Conservation (phyloP, 1,140 invertebrate species). For the Orchesella cincta region DNA sequence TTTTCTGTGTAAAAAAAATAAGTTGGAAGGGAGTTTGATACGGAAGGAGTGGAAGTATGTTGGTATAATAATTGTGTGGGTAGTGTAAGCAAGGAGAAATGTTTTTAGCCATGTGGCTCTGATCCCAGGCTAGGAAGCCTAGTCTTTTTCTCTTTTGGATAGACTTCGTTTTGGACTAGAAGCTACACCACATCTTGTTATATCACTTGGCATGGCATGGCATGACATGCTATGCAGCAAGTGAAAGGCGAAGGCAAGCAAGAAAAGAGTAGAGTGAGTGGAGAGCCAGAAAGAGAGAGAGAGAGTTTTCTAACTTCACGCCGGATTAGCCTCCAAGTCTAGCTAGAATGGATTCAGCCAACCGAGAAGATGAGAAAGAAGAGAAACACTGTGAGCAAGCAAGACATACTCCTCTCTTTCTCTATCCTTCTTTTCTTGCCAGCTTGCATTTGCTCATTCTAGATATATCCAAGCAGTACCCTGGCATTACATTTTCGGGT, state of each 20-base stretch:
- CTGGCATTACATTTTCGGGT: too few relatives aligned
- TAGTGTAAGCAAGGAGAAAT: conserved; percentile 5
- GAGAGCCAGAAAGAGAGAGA: conserved; percentile 22
- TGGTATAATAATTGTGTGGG: conserved; percentile 8
- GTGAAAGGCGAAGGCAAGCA: conserved; percentile 10
- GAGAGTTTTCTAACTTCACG: conserved; percentile 50
- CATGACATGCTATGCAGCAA: not conserved
- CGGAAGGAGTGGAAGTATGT: not conserved
- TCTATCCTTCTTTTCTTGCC: not conserved
- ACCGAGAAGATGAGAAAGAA: conserved; percentile 48
- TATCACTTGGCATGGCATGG: not conserved
- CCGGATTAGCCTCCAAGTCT: conserved; percentile 50
- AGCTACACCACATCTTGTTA: not conserved
- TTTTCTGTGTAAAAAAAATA: not conserved
- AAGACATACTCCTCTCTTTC: conserved; percentile 13
- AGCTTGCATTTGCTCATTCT: not conserved
- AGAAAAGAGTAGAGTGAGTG: not conserved
- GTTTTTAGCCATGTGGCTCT: conserved; percentile 20
- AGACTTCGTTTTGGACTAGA: conserved; percentile 17
- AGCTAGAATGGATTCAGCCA: conserved; percentile 47
- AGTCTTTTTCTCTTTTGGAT: not conserved
- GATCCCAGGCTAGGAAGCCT: conserved; percentile 22
- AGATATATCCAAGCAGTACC: too few relatives aligned
- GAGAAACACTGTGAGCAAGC: conserved; percentile 38
- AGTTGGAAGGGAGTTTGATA: conserved; percentile 3